Evolutionary conservation across 2,888 invertebrate species (phyloP).

Genomic region (Nomada hirtipes): DNA sequence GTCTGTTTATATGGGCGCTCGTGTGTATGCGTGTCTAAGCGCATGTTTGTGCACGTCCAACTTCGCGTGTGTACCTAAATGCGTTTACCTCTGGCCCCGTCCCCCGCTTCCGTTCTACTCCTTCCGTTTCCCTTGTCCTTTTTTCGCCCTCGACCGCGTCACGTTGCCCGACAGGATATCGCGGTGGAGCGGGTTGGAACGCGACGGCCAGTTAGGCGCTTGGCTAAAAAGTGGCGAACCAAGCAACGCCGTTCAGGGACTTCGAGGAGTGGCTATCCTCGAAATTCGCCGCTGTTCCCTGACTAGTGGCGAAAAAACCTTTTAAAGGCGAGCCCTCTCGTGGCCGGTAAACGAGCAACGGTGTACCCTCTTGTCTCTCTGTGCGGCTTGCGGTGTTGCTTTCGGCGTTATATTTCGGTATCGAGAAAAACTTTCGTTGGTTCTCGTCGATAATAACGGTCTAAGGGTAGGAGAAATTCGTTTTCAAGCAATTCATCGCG

Average conservation of each 20-base stretch:
- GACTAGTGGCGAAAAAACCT: conserved; percentile 46
- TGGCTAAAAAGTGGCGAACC: conserved; percentile 33
- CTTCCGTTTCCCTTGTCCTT: background rate
- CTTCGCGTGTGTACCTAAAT: conserved; percentile 35
- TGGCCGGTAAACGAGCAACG: conserved; percentile 21
- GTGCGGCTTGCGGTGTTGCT: background rate
- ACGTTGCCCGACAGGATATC: background rate
- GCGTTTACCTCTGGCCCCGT: conserved; percentile 24
- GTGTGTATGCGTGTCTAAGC: conserved; percentile 66
- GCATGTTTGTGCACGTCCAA: conserved; percentile 69
- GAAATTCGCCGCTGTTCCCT: conserved; percentile 36
- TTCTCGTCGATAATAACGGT: background rate
- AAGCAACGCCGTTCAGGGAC: conserved; percentile 74
- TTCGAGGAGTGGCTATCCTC: conserved; percentile 67
- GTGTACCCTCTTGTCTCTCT: background rate
- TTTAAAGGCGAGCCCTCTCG: background rate
- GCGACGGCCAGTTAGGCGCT: conserved; percentile 39
- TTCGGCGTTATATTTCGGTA: background rate
- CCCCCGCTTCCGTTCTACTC: background rate
- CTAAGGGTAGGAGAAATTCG: background rate
- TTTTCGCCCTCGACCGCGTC: background rate
- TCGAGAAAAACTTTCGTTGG: background rate
- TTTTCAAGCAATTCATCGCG: conserved; percentile 12
- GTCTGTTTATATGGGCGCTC: conserved; percentile 59
- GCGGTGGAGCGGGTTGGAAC: conserved; percentile 7